Percentiles rank a stretch among this genome's conserved stretches.
Conservation (phyloP, 1,140 invertebrate genomes). For the Caenorhabditis brenneri region DNA sequence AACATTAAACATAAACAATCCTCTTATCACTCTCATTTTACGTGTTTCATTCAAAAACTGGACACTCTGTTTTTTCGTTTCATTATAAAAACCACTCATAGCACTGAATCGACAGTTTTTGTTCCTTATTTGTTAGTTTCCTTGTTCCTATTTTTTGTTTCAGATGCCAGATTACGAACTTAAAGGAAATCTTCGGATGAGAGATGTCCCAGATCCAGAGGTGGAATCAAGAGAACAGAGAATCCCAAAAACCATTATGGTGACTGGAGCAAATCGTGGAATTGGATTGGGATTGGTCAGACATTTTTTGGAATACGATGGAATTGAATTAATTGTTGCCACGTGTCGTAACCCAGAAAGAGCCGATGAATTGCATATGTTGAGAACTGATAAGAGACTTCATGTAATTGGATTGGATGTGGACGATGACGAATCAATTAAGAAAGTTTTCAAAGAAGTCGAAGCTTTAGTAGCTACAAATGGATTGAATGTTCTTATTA, state of each 20-base stretch:
- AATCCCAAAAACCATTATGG: slow-evolving; percentile 40
- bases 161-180: slow-evolving; percentile 1
- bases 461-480: not conserved
- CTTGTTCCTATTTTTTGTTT: not conserved
- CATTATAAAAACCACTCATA: not conserved
- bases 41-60: not conserved
- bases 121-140: not conserved
- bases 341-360: slow-evolving; percentile 50
- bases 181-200: slow-evolving; percentile 7
- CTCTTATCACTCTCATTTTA: not conserved
- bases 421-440: slow-evolving; percentile 42
- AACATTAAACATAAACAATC: not conserved
- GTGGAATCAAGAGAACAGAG: not conserved
- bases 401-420: slow-evolving; percentile 41
- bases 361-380: not conserved
- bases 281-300: slow-evolving; percentile 80
- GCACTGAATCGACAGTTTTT: not conserved
- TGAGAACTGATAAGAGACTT: slow-evolving; percentile 24
- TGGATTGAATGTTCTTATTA: slow-evolving; percentile 47
- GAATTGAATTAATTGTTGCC: slow-evolving; percentile 50
- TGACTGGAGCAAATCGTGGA: slow-evolving; percentile 85
- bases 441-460: slow-evolving; percentile 40
- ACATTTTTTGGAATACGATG: slow-evolving; percentile 47
- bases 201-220: not conserved
- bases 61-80: not conserved